These are phyloP conservation scores for Macrotis lagotis DNA, from an alignment of 2,113 vertebrate species.

Conservation along the genomic window DNA sequence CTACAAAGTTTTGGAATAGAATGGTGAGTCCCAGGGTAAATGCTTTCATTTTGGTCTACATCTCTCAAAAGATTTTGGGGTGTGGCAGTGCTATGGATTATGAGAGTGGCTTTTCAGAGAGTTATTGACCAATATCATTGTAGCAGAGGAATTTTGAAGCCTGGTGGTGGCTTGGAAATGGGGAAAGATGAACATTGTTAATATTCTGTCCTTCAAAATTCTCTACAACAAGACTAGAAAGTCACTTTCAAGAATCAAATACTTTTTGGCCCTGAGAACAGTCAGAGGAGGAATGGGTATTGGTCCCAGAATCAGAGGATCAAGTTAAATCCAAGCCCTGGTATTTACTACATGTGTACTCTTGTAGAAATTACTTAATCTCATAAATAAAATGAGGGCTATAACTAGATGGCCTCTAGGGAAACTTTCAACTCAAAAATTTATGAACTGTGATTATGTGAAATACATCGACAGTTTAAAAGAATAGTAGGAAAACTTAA, in stretches of 20 bases:
- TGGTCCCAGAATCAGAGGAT: background rate
- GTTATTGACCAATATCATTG: background rate
- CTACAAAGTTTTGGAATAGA: background rate
- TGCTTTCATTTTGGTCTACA: background rate
- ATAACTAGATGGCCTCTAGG: background rate
- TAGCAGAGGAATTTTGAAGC: background rate
- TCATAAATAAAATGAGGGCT: background rate
- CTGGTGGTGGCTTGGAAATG: background rate
- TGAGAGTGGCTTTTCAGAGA: background rate
- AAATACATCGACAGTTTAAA: background rate
- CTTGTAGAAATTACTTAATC: background rate
- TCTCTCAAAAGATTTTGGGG: background rate
- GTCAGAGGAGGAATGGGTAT: background rate
- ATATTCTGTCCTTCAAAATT: background rate
- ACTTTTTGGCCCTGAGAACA: background rate
- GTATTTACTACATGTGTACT: background rate
- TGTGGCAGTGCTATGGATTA: background rate
- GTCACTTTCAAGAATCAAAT: background rate
- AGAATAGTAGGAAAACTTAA: background rate
- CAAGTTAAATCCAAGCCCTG: background rate
- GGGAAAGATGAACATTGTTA: background rate
- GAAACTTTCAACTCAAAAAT: background rate
- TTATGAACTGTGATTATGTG: background rate
- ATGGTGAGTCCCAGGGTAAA: background rate
- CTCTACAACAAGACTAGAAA: background rate